Evolutionary conservation across 2,888 invertebrate species (phyloP).

Genomic region (Lamproptera curius): DNA sequence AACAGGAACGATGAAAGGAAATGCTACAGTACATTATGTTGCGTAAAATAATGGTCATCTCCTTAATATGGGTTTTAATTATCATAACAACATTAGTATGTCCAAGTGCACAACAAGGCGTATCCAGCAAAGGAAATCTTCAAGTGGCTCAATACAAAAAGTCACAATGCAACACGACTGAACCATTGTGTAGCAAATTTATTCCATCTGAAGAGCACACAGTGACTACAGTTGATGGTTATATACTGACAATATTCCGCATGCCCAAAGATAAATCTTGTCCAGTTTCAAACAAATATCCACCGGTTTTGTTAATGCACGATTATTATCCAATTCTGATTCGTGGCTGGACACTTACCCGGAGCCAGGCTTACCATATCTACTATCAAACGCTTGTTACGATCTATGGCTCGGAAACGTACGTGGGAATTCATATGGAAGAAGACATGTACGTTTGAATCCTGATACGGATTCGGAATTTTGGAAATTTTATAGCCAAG

Average conservation of each 20-base stretch:
- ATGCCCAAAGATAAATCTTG: neutral
- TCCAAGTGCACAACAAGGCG: no score
- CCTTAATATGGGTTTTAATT: no score
- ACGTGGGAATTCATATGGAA: conserved; percentile 68
- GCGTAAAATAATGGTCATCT: no score
- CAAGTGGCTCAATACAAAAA: neutral
- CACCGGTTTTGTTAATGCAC: conserved; percentile 41
- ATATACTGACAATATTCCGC: conserved; percentile 40
- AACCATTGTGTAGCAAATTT: neutral
- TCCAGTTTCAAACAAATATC: neutral
- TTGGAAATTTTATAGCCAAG: conserved; percentile 79
- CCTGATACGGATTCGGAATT: conserved; percentile 53
- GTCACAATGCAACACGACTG: neutral
- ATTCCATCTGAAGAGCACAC: conserved; percentile 40
- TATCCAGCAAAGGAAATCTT: no score
- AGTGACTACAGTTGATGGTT: conserved; percentile 53
- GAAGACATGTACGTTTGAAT: conserved; percentile 63
- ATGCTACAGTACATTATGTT: no score
- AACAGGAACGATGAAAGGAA: no score
- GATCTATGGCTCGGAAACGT: conserved; percentile 48
- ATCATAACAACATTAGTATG: no score
- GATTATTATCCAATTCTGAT: conserved; percentile 54
- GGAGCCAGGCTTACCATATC: conserved; percentile 34
- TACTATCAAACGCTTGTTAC: conserved; percentile 36
- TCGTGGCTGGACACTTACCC: conserved; percentile 56